Conservation (phyloP, 2,113 vertebrate genomes). For the Lampris incognitus region DNA sequence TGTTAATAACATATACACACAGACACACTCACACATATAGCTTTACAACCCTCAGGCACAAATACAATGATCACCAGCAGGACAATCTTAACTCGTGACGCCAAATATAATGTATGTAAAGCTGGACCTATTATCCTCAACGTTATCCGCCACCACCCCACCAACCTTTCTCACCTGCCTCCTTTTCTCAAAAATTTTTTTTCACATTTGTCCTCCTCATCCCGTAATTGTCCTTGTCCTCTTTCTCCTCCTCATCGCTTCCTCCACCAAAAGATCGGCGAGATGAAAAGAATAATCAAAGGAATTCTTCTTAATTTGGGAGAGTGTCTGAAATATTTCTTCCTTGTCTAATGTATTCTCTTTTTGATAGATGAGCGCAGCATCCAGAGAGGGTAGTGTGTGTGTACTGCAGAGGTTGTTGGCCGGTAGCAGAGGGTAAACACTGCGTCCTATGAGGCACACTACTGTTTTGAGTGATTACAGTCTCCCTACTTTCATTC, state of each 20-base stretch:
- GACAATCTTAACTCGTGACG: conserved; percentile 25
- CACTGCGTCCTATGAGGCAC: not conserved
- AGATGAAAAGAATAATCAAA: too few relatives aligned
- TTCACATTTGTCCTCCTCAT: conserved; percentile 11
- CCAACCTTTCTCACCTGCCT: conserved; percentile 12
- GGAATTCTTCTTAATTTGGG: too few relatives aligned
- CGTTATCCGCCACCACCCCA: conserved; percentile 29
- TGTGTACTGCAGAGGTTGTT: not conserved
- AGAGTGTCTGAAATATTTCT: not conserved
- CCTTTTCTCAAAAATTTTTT: conserved; percentile 23
- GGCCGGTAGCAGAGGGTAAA: not conserved
- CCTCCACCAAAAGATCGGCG: not conserved
- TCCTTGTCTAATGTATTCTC: conserved; percentile 3
- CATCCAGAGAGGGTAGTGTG: not conserved
- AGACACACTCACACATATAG: not conserved
- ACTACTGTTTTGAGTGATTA: conserved; percentile 6
- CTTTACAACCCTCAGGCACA: not conserved
- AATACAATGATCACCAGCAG: conserved; percentile 27
- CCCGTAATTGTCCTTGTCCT: not conserved
- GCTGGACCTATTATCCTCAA: conserved; percentile 23
- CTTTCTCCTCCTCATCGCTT: not conserved
- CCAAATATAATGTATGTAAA: conserved; percentile 36
- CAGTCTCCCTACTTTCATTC: conserved; percentile 16
- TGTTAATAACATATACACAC: not conserved
- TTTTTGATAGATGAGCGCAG: conserved; percentile 20